phyloP scores from a whole-genome alignment of 2,113 vertebrate species.

The Upupa epops region DNA sequence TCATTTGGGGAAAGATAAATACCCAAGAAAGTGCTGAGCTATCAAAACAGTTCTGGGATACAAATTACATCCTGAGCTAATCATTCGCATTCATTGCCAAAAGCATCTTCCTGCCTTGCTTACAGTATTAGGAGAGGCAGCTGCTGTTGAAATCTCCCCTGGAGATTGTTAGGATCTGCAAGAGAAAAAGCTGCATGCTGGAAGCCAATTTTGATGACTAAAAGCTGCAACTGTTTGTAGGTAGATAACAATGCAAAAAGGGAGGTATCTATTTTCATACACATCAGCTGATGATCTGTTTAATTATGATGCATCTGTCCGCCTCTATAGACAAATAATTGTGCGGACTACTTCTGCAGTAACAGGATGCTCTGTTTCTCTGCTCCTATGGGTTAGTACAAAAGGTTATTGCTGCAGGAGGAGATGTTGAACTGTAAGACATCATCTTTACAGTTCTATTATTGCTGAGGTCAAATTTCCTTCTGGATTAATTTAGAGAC shows the following conservation, averaged over 20 bases:
- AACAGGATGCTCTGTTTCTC: not conserved
- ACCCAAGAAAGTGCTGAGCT: constrained; percentile 60
- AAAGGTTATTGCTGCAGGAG: not conserved
- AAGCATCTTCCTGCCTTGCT: constrained; percentile 58
- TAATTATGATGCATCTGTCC: not conserved
- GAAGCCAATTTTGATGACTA: not conserved
- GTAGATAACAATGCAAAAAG: not conserved
- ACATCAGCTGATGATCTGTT: not conserved
- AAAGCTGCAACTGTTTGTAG: not conserved
- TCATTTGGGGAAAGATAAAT: constrained; percentile 57
- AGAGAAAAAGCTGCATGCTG: not conserved
- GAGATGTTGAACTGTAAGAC: not conserved
- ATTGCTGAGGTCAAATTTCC: not conserved
- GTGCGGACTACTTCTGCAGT: not conserved
- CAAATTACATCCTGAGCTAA: constrained; percentile 68
- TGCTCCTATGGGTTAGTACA: not conserved
- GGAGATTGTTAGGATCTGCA: constrained; percentile 46
- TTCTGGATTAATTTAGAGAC: not conserved
- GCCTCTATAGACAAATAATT: not conserved
- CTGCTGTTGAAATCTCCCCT: constrained; percentile 65
- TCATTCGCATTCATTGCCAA: constrained; percentile 57
- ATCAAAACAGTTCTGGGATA: constrained; percentile 63
- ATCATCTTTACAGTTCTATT: not conserved
- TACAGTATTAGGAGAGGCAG: constrained; percentile 53
- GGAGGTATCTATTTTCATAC: not conserved